These are phyloP conservation scores for Drosophila helvetica DNA, from an alignment of 2,888 invertebrate species.

Conservation along the genomic window DNA sequence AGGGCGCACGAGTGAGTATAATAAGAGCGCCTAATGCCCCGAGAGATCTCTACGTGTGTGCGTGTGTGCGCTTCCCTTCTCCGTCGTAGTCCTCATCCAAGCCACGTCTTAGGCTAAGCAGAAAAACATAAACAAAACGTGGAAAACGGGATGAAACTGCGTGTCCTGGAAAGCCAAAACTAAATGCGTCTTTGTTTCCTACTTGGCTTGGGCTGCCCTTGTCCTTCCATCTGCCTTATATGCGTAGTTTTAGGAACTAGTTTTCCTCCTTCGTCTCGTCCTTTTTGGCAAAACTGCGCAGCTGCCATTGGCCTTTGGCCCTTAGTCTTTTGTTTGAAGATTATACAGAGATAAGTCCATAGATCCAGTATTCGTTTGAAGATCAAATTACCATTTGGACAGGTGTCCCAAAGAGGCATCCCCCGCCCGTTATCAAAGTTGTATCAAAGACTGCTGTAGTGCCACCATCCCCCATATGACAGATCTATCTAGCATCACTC, in stretches of 20 bases:
- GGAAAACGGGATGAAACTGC: background rate
- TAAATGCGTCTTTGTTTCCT: conserved; percentile 26
- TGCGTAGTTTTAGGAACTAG: conserved; percentile 43
- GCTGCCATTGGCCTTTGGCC: conserved; percentile 24
- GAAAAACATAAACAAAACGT: background rate
- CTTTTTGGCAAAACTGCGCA: conserved; percentile 37
- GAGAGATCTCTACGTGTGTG: conserved; percentile 4
- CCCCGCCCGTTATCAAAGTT: conserved; percentile 1
- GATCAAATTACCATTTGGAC: conserved; percentile 40
- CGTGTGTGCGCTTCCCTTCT: conserved; percentile 27
- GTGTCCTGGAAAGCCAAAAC: conserved; percentile 30
- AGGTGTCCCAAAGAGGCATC: conserved; percentile 21
- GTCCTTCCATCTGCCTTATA: conserved; percentile 33
- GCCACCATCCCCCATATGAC: background rate
- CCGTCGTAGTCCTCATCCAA: conserved; percentile 21
- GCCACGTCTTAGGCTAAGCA: conserved; percentile 36
- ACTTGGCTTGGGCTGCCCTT: background rate
- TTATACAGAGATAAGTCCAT: conserved; percentile 27
- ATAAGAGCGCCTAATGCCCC: conserved; percentile 64
- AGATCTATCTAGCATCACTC: background rate
- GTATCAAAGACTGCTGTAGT: background rate
- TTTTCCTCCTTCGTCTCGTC: conserved; percentile 8
- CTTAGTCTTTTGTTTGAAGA: conserved; percentile 40
- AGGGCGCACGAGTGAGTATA: conserved; percentile 45
- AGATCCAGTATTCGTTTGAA: conserved; percentile 13